Evolutionary conservation across 1,140 invertebrate genomes (phyloP).

Genomic region (Kradibia gibbosae): DNA sequence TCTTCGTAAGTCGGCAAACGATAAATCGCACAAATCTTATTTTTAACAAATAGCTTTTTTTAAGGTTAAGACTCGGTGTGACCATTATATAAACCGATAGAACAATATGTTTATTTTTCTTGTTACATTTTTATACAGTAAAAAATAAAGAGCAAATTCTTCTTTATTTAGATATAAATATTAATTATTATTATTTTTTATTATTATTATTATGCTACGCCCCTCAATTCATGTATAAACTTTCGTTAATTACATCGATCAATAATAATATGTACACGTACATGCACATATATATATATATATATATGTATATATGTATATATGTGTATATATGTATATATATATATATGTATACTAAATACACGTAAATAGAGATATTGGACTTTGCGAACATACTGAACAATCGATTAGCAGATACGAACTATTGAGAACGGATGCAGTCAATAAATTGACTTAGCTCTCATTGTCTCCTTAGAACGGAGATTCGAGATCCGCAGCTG

Average conservation of each 20-base stretch:
- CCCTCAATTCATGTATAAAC: background rate
- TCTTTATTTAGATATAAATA: background rate
- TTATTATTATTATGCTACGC: no score
- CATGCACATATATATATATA: no score
- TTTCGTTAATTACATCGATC: slow-evolving; percentile 11
- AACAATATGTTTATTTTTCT: background rate
- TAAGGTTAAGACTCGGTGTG: background rate
- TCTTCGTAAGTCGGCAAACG: slow-evolving; percentile 22
- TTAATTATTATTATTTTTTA: no score
- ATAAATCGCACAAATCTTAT: slow-evolving; percentile 19
- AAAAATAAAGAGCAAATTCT: background rate
- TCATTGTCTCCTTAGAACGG: background rate
- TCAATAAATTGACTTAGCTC: background rate
- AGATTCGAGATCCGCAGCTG: background rate
- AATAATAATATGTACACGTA: no score
- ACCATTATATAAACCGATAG: background rate
- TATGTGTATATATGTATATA: no score
- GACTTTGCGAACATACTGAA: background rate
- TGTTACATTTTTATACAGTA: background rate
- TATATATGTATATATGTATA: no score
- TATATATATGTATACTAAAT: slow-evolving; percentile 27
- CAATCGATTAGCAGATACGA: background rate
- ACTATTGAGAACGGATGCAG: background rate
- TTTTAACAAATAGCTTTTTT: background rate
- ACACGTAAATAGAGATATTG: slow-evolving; percentile 4